Evolutionary conservation across 1,140 invertebrate genomes (phyloP), one percentile per base, ranked within the genome.

Genomic region (Drosophila pseudoananassae): DNA sequence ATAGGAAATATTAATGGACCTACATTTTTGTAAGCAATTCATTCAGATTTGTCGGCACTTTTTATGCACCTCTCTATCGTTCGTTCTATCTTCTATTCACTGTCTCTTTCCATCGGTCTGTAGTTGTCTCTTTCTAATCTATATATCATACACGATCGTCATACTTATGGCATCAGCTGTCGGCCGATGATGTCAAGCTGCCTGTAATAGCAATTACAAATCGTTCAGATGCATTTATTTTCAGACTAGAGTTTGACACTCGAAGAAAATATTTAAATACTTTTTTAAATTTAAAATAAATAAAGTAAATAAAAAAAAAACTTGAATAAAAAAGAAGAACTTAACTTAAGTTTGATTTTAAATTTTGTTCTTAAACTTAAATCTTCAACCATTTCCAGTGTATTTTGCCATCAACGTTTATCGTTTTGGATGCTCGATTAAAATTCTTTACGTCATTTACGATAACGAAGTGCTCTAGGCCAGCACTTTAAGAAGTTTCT

Each of bases 361-460:
- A 20, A 3, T 20, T 20, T 20, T 20, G 17, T 17, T 17, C 17
- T 27, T 6, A 5, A 27, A 1, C 1, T 27, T 27, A 20, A 20
- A 20, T 10, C 31, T 3, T 3, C 10, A 12, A 33, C 9, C 3
- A 1, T 36, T 12, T 36, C 0, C 33, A 36, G 33, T 36, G 33
- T 27, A 5, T 46, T 59, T 56, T 25, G 58, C 58, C 51, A 53
- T 53, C 65, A 84, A 78, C 82, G 83, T 76, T 85, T 87, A 84
- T 84, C 80, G 75, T 75, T 69, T 54, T 51, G 82, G 82, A 78
- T 64, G 83, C 82, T 87, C 83, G 83, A 87, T 87, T 87, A 87
- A 87, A 87, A 87, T 87, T 87, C 83, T 61, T 87, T 76, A 60
- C 83, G 75, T 87, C 77, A 87, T 88, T 87, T 82, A 78, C 40